These are phyloP conservation scores for Microtus montanus DNA, from an alignment of 2,113 vertebrate species.

Conservation along the genomic window DNA sequence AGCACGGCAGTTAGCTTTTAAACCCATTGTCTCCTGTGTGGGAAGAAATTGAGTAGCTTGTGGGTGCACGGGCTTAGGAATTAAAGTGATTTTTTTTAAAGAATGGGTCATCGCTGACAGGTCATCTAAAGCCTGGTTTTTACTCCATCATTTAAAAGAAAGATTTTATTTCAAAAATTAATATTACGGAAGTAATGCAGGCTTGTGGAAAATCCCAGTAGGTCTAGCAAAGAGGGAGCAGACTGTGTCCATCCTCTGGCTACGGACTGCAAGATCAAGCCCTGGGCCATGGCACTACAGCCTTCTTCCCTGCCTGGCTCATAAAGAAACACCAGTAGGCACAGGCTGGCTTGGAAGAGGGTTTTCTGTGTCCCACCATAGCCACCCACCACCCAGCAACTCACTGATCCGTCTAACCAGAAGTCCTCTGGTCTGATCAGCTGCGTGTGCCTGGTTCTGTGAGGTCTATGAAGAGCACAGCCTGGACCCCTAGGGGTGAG, in stretches of 20 bases:
- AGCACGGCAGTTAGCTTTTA: constrained; percentile 55
- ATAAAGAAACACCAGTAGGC: accelerated
- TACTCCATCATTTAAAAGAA: neutral
- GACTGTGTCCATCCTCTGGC: accelerated
- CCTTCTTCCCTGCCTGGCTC: neutral
- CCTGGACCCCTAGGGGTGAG: neutral
- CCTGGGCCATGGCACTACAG: accelerated
- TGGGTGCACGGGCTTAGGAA: neutral
- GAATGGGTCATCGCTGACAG: neutral
- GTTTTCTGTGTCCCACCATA: accelerated
- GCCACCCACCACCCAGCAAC: accelerated
- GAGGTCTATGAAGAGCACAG: neutral
- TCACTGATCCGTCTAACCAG: accelerated
- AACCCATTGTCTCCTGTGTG: constrained; percentile 43
- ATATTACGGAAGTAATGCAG: neutral
- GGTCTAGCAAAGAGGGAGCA: neutral
- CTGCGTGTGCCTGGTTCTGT: accelerated
- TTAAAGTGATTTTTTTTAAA: neutral
- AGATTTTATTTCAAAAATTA: constrained; percentile 31
- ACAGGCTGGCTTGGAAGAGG: accelerated
- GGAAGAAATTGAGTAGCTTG: constrained; percentile 53
- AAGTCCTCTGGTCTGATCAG: accelerated
- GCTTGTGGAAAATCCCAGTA: neutral
- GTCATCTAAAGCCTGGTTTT: neutral
- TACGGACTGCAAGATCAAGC: accelerated